Percentiles rank a stretch among this genome's conserved stretches.
These are phyloP conservation scores for Drosophila albomicans DNA, from an alignment of 1,140 invertebrate genomes.

Conservation along the genomic window DNA sequence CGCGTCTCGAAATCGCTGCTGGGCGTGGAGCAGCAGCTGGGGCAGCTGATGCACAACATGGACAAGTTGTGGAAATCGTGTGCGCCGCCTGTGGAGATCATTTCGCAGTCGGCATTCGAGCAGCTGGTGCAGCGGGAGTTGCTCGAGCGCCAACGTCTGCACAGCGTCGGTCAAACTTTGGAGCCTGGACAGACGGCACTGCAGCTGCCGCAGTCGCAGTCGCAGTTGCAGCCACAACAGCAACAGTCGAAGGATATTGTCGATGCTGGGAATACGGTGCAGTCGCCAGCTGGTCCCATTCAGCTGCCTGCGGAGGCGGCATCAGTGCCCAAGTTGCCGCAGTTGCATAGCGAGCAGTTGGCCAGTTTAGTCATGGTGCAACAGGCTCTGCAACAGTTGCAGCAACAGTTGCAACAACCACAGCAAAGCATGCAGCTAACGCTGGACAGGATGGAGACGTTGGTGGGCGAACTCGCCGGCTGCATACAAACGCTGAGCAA, in stretches of 20 bases:
- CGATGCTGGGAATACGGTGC: constrained; percentile 1
- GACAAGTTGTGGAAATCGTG: constrained; percentile 44
- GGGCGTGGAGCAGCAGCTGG: constrained; percentile 46
- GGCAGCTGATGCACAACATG: constrained; percentile 38
- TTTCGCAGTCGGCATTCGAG: constrained; percentile 36
- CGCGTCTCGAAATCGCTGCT: constrained; percentile 48
- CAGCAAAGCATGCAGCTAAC: constrained; percentile 22
- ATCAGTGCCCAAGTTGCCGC: constrained; percentile 43
- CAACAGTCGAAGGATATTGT: neutral
- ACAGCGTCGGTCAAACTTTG: neutral
- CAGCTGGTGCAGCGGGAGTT: constrained; percentile 45
- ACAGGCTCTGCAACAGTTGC: constrained; percentile 33
- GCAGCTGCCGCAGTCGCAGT: neutral
- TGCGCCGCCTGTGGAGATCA: constrained; percentile 59
- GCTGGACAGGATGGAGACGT: constrained; percentile 43
- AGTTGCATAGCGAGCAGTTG: constrained; percentile 57
- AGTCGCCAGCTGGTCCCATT: constrained; percentile 43
- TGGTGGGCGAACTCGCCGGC: constrained; percentile 45
- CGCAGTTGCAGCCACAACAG: neutral
- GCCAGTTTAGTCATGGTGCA: constrained; percentile 52
- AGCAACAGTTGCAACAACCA: constrained; percentile 26
- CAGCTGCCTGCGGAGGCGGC: constrained; percentile 34
- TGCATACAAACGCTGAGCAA: constrained; percentile 57
- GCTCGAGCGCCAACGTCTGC: constrained; percentile 44
- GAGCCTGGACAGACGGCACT: constrained; percentile 24